A percentile compares a stretch with the other conserved stretches of the same genome.
phyloP scores from a whole-genome alignment of 2,888 invertebrate genomes.

The Saturnia japonica region DNA sequence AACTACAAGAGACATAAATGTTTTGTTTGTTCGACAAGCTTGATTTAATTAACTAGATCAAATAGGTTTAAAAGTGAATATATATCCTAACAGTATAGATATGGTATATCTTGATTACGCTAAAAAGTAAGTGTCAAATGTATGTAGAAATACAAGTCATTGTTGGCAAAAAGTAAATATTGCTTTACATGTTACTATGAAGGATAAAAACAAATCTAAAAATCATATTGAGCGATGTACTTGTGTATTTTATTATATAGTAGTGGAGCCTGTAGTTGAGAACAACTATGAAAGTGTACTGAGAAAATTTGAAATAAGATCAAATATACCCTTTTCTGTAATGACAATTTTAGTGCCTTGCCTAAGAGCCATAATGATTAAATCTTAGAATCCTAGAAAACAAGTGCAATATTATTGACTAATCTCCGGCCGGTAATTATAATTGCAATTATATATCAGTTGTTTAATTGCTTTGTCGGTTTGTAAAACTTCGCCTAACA shows the following conservation, averaged over 20 bases:
- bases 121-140: background rate
- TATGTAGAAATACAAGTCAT: background rate
- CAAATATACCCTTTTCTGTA: too few relatives aligned
- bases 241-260: background rate
- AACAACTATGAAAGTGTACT: background rate
- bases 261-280: background rate
- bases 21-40: background rate
- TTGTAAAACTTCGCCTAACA: background rate
- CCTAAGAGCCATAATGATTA: too few relatives aligned
- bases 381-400: too few relatives aligned
- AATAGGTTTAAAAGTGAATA: too few relatives aligned
- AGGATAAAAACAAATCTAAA: background rate
- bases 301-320: background rate
- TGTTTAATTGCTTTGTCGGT: background rate
- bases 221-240: background rate
- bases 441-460: background rate
- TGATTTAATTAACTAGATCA: background rate
- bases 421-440: background rate
- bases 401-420: too few relatives aligned
- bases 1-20: background rate
- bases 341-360: too few relatives aligned
- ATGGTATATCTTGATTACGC: background rate
- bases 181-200: background rate
- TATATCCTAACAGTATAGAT: too few relatives aligned
- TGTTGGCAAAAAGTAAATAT: background rate